phyloP scores from a whole-genome alignment of 2,888 invertebrate genomes.

The Cheiracanthium punctorium region DNA sequence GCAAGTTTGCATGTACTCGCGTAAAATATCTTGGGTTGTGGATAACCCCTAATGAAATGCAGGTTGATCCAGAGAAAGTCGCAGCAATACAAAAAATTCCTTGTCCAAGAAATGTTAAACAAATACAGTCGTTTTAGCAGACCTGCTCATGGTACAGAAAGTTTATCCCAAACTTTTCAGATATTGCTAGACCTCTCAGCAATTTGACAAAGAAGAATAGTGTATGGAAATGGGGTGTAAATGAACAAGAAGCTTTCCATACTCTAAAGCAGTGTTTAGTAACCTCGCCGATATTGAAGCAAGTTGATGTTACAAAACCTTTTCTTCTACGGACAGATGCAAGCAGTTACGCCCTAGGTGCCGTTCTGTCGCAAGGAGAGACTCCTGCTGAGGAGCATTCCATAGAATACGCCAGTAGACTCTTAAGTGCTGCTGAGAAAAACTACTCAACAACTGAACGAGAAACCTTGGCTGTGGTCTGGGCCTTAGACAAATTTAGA shows the following conservation, averaged over 20 bases:
- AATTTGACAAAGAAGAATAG: constrained; percentile 23
- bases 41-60: constrained; percentile 1
- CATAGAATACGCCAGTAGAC: constrained; percentile 50
- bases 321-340: constrained; percentile 12
- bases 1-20: constrained; percentile 1
- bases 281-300: constrained; percentile 7
- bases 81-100: background rate
- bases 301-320: background rate
- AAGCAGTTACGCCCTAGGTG: constrained; percentile 6
- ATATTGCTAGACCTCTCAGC: constrained; percentile 14
- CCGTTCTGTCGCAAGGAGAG: constrained; percentile 31
- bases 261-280: background rate
- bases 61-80: constrained; percentile 16
- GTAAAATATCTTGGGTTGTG: constrained; percentile 27
- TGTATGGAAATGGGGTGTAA: background rate
- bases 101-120: constrained; percentile 12
- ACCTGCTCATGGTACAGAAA: constrained; percentile 18
- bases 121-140: constrained; percentile 33
- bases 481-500: constrained; percentile 55
- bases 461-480: constrained; percentile 64
- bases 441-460: constrained; percentile 60
- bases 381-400: constrained; percentile 7
- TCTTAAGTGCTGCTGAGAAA: constrained; percentile 21
- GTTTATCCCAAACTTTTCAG: constrained; percentile 18
- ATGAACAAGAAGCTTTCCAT: constrained; percentile 9